Evolutionary conservation across 1,140 invertebrate genomes (phyloP), one percentile per base, ranked within the genome.

Genomic region (Hylyphantes graminicola): DNA sequence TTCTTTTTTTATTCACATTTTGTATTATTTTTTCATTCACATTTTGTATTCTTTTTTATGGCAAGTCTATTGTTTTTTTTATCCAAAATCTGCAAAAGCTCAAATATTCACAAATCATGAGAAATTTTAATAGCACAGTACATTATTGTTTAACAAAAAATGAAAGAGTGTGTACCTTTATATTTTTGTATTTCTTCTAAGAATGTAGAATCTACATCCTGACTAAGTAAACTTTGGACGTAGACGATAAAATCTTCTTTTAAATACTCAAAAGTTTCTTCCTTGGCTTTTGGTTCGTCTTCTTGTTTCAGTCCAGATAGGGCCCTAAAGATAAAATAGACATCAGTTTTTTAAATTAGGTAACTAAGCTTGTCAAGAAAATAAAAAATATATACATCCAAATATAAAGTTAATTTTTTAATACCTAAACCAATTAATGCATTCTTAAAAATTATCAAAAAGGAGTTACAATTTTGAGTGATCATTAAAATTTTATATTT

Each of bases 201-300:
- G 88, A 97, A 97, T 90, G 95, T 96, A 5, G 95, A 94, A 91
- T 97, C 95, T 68, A 97, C 90, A 1, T 94, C 95, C 90, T 96
- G 95, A 2, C 95, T 96, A 87, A 96, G 95, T 86, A 97, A 92
- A 8, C 95, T 96, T 89, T 97, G 95, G 89, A 96, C 94, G 87
- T 95, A 96, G 7, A 96, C 94, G 91, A 96, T 95, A 89, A 96
- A 96, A 89, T 94, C 94, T 87, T 95, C 94, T 88, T 95, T 73
- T 54, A 86, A 82, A 12, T 84, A 83, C 57, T 78, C 35, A 51
- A 94, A 86, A 73, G 92, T 93, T 92, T 95, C 94, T 76, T 92
- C 92, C 88, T 64, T 61, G 19, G 75, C 77, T 94, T 93, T 88
- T 93, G 93, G 87, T 94, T 93, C 35, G 48, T 8, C 54, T 8